These are phyloP conservation scores for Odontomyia ornata DNA, from an alignment of 2,888 invertebrate genomes.

Conservation along the genomic window DNA sequence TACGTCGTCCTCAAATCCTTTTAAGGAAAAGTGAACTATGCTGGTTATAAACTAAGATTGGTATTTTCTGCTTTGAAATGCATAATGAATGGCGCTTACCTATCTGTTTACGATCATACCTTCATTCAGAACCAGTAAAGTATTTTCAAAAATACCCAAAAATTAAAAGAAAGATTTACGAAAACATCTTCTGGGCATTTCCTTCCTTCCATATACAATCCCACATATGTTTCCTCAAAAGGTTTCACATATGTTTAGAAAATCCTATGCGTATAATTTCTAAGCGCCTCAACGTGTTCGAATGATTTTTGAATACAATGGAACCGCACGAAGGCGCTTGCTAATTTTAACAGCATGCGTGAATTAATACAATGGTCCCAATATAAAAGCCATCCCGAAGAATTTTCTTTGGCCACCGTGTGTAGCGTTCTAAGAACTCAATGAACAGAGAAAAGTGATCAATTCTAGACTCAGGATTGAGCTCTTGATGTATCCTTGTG, in stretches of 20 bases:
- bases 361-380: slow-evolving; percentile 20
- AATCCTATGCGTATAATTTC: slow-evolving; percentile 28
- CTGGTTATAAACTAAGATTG: too few relatives aligned
- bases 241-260: slow-evolving; percentile 1
- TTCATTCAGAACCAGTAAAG: not conserved
- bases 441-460: not conserved
- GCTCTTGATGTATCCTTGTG: not conserved
- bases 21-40: too few relatives aligned
- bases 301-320: not conserved
- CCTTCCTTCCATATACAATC: not conserved
- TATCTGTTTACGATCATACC: not conserved
- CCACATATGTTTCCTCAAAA: slow-evolving; percentile 24
- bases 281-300: slow-evolving; percentile 14
- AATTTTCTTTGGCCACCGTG: not conserved
- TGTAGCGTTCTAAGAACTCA: not conserved
- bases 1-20: too few relatives aligned
- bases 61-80: too few relatives aligned
- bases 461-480: not conserved
- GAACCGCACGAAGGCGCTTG: slow-evolving; percentile 2
- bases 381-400: slow-evolving; percentile 22
- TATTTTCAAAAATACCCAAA: slow-evolving; percentile 23
- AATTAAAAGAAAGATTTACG: slow-evolving; percentile 19
- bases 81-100: not conserved
- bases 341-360: not conserved
- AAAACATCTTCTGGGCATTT: slow-evolving; percentile 11